Conservation (phyloP, 1,140 invertebrate species). For the Leptinotarsa lineolata region DNA sequence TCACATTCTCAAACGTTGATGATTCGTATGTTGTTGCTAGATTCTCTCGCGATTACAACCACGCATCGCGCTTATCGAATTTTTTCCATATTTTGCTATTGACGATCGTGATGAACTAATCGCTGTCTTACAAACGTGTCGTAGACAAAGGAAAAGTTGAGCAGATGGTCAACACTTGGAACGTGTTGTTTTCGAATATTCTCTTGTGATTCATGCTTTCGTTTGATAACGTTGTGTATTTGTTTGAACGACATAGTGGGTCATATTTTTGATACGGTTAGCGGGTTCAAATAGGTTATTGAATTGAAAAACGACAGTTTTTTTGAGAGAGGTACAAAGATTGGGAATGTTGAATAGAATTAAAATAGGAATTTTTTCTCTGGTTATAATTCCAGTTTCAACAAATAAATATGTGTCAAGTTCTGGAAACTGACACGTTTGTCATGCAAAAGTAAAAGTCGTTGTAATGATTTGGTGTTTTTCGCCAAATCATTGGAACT, state of each 20-base stretch:
- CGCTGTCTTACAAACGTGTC: background rate
- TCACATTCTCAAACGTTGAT: too few relatives aligned
- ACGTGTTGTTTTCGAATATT: conserved; percentile 3
- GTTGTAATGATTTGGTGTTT: too few relatives aligned
- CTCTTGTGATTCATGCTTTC: conserved; percentile 5
- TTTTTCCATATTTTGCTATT: background rate
- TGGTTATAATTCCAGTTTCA: too few relatives aligned
- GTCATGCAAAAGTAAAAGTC: too few relatives aligned
- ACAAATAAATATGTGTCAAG: too few relatives aligned
- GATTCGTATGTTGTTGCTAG: background rate
- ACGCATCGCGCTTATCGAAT: background rate
- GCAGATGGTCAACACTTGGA: background rate
- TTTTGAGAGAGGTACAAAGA: too few relatives aligned
- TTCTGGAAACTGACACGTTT: too few relatives aligned
- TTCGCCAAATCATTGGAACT: too few relatives aligned
- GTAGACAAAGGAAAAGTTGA: conserved; percentile 6
- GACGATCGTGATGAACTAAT: background rate
- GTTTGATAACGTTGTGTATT: conserved; percentile 6
- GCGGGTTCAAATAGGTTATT: background rate
- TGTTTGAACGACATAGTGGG: background rate
- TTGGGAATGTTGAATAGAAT: too few relatives aligned
- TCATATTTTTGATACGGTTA: background rate
- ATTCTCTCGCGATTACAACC: background rate
- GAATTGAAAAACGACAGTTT: background rate
- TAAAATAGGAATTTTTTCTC: too few relatives aligned